phyloP scores from a whole-genome alignment of 2,888 invertebrate genomes.

The Erebia epiphron region DNA sequence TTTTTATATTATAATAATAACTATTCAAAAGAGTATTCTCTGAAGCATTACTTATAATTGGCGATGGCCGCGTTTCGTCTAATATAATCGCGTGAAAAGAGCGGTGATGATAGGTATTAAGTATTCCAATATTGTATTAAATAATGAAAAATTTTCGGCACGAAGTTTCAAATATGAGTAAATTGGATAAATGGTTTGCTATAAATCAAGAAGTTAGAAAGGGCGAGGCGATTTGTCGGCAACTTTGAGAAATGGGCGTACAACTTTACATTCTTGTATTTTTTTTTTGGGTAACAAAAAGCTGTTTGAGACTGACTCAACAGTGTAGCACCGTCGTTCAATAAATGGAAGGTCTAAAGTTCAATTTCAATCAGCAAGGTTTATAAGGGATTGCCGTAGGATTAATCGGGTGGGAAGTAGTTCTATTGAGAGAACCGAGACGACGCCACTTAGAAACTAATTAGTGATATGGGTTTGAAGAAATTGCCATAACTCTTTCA shows the following conservation, averaged over 20 bases:
- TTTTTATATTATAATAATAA: no score
- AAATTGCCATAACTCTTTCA: no score
- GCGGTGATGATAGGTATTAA: not conserved
- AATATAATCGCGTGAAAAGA: not conserved
- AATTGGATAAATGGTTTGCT: constrained; percentile 64
- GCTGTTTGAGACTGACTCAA: not conserved
- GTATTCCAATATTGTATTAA: not conserved
- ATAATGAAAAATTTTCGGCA: not conserved
- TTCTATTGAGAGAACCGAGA: no score
- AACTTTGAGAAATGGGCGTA: constrained; percentile 32
- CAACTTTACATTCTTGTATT: constrained; percentile 2
- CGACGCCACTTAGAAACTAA: no score
- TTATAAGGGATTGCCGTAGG: no score
- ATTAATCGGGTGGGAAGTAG: no score
- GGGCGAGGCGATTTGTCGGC: constrained; percentile 60
- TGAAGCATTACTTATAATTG: no score
- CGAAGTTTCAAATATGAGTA: constrained; percentile 44
- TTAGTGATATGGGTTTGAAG: no score
- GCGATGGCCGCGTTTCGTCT: not conserved
- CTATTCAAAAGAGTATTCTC: no score
- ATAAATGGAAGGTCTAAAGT: not conserved
- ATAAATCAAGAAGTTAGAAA: constrained; percentile 67
- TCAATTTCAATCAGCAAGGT: not conserved
- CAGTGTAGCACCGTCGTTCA: not conserved
- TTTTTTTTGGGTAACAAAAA: not conserved